Evolutionary conservation across 2,113 vertebrate genomes (phyloP).

Genomic region (Tringa solitaria): DNA sequence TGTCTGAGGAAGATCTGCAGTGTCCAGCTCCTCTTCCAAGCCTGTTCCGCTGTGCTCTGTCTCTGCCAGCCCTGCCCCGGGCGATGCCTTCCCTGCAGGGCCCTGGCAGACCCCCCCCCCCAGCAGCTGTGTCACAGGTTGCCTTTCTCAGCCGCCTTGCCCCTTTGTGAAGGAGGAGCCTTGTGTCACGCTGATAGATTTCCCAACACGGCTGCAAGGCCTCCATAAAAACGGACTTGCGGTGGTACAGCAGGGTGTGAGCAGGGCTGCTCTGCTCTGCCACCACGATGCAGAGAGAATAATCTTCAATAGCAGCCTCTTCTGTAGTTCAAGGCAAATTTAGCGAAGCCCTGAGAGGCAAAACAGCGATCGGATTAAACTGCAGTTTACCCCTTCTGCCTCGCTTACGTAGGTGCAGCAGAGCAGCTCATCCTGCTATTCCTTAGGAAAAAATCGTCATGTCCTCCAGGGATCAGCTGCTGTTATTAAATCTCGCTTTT

Average conservation of each 20-base stretch:
- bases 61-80: neutral
- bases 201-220: accelerated
- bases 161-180: accelerated
- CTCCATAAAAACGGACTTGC: neutral
- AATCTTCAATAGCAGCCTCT: neutral
- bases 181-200: neutral
- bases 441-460: neutral
- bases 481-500: accelerated
- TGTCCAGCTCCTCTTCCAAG: neutral
- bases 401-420: neutral
- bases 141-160: neutral
- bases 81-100: neutral
- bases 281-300: accelerated
- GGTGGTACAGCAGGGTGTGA: neutral
- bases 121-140: neutral
- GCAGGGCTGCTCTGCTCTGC: neutral
- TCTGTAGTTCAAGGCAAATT: neutral
- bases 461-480: neutral
- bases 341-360: accelerated
- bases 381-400: neutral
- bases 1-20: neutral
- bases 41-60: neutral
- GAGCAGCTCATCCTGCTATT: neutral
- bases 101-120: neutral
- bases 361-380: neutral